Base-by-base conservation (phyloP, 2,888 invertebrate species). In the Cecidostiba fungosa region DNA sequence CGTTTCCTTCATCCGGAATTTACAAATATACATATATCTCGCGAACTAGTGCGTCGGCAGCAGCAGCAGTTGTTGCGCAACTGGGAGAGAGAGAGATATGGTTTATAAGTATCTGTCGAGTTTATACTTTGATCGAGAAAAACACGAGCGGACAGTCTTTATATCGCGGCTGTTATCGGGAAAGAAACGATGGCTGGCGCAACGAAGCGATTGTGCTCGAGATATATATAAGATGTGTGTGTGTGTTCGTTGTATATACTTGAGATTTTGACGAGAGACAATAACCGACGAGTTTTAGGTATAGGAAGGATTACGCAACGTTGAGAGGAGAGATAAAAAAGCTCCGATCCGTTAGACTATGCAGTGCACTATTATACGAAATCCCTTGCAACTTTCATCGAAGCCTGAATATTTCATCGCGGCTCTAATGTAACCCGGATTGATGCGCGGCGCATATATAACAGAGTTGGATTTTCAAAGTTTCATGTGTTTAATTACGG, bases 101-200 rank as follows among this genome's bases (percentile, higher is more conserved):
- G 23, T 39, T n/a, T n/a, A n/a, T n/a, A n/a, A n/a, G 36, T 29
- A 26, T 29, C 70, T 70, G 32, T 59, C n/a, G 54, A 77, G 36
- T 62, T 66, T 36, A 77, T 59, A 59, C 77, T 77, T 59, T 59
- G 62, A 77, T 77, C 77, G 77, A 74, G 43, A n/a, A 74, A 74
- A 74, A 74, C 29, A 66, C 66, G 66, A 26, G 66, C 0, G 66
- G 23, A 62, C 66, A 14, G 66, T 43, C 43, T 43, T 43, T 36
- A 66, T 66, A 14, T 29, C 10, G 14, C 39, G 47, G 43, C 29
- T n/a, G 39, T 66, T 66, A 66, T 66, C 66, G 66, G 66, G 26
- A 66, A 36, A 73, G 72, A 43, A n/a, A 54, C 26, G 29, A 66
- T n/a, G 26, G 47, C 29, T 74, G 74, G 74, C 74, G 74, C 74